These are phyloP conservation scores for Hemistola chrysoprasaria DNA, from an alignment of 2,888 invertebrate species.

Conservation along the genomic window DNA sequence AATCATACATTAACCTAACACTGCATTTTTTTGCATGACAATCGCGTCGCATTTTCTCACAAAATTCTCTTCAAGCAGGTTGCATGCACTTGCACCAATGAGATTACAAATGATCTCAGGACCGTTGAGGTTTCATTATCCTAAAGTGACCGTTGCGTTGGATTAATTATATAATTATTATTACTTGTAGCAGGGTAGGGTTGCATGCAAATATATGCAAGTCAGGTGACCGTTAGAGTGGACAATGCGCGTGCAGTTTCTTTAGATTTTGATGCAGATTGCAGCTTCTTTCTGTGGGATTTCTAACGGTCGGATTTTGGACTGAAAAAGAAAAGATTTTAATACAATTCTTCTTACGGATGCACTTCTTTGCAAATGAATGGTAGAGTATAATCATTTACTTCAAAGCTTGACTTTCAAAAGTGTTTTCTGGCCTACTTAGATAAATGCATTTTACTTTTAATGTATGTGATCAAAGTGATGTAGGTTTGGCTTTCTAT, in stretches of 20 bases:
- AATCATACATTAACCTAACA: conserved; percentile 63
- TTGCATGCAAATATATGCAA: conserved; percentile 53
- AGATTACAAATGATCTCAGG: conserved; percentile 16
- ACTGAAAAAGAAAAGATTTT: background rate
- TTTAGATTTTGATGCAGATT: conserved; percentile 12
- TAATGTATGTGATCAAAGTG: too few species aligned
- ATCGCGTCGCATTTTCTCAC: conserved; percentile 57
- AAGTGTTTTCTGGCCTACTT: too few species aligned
- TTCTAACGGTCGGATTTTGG: conserved; percentile 23
- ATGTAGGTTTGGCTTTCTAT: too few species aligned
- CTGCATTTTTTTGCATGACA: conserved; percentile 58
- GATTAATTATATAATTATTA: conserved; percentile 33
- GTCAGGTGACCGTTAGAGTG: conserved; percentile 50
- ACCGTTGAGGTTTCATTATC: conserved; percentile 43
- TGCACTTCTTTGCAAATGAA: too few species aligned
- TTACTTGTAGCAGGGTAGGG: conserved; percentile 37
- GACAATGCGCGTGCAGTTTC: conserved; percentile 29
- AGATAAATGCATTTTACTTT: too few species aligned
- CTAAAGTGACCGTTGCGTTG: conserved; percentile 22
- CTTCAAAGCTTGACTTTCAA: too few species aligned
- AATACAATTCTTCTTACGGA: too few species aligned
- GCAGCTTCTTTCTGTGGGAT: conserved; percentile 18
- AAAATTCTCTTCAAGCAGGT: conserved; percentile 58
- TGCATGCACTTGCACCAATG: conserved; percentile 59
- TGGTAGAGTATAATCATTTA: too few species aligned